A percentile compares a stretch with the other conserved stretches of the same genome.
phyloP scores from a whole-genome alignment of 2,888 invertebrate species.

The Dilophus febrilis region DNA sequence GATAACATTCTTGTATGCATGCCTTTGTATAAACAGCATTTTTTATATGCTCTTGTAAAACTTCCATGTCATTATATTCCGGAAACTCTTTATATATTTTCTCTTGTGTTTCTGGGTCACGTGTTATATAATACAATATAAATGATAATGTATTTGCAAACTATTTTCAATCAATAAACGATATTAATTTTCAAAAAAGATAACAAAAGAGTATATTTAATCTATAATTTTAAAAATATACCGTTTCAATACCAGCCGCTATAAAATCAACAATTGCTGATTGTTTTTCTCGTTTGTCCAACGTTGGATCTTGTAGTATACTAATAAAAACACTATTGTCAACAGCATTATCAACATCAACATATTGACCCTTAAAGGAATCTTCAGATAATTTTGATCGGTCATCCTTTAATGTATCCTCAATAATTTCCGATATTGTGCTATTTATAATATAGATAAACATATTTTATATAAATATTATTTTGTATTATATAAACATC shows the following conservation, averaged over 20 bases:
- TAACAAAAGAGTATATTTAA: not conserved
- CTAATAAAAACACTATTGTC: slow-evolving; percentile 53
- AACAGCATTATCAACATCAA: slow-evolving; percentile 36
- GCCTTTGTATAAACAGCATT: slow-evolving; percentile 61
- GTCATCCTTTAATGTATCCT: slow-evolving; percentile 44
- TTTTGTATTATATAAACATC: too few species aligned
- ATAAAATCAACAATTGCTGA: slow-evolving; percentile 75
- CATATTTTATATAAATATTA: too few species aligned
- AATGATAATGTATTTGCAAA: slow-evolving; percentile 67
- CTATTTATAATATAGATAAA: slow-evolving; percentile 31
- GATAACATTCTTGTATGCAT: slow-evolving; percentile 58
- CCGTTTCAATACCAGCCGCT: slow-evolving; percentile 74
- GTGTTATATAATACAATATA: slow-evolving; percentile 54
- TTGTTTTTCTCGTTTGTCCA: slow-evolving; percentile 67
- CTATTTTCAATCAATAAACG: too few species aligned
- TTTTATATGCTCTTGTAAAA: slow-evolving; percentile 40
- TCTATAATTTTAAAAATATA: slow-evolving; percentile 20
- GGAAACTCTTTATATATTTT: slow-evolving; percentile 47
- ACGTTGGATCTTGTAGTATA: slow-evolving; percentile 49
- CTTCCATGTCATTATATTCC: slow-evolving; percentile 34
- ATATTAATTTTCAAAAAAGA: slow-evolving; percentile 5
- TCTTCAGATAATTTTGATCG: slow-evolving; percentile 18
- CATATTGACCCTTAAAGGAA: too few species aligned
- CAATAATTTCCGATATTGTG: slow-evolving; percentile 62
- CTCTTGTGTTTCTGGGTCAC: slow-evolving; percentile 45